Conservation (phyloP, 1,140 invertebrate species). For the Temnothorax nylanderi region DNA sequence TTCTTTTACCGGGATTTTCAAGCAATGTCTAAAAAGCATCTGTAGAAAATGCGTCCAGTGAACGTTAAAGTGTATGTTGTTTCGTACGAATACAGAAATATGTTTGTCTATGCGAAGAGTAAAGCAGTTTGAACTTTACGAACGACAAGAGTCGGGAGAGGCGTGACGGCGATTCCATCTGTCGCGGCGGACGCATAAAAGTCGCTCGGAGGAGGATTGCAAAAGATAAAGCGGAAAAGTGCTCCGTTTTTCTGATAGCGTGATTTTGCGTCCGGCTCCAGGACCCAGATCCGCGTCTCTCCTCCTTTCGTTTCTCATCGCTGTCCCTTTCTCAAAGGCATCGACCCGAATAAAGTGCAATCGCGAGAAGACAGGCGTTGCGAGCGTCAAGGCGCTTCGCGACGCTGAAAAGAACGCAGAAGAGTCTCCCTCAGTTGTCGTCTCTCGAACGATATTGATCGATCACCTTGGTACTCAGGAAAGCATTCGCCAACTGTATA, state of each 20-base stretch:
- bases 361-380: slow-evolving; percentile 4
- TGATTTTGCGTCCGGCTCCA: not conserved
- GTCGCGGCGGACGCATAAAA: not conserved
- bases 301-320: not conserved
- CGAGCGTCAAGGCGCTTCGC: not conserved
- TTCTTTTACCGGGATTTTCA: not conserved
- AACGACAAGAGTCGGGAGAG: not conserved
- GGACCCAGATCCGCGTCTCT: not conserved
- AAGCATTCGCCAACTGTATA: not conserved
- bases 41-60: not conserved
- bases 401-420: slow-evolving; percentile 17
- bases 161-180: not conserved
- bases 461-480: not conserved
- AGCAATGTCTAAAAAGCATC: not conserved
- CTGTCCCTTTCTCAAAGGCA: slow-evolving; percentile 4
- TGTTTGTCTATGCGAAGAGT: not conserved
- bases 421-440: not conserved
- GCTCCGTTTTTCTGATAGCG: not conserved
- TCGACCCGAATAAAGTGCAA: slow-evolving; percentile 30
- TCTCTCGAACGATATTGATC: not conserved
- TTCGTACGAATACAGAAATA: not conserved
- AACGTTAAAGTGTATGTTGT: not conserved
- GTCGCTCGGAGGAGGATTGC: slow-evolving; percentile 6
- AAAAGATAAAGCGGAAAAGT: not conserved
- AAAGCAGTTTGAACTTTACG: not conserved